Conservation (phyloP, 2,797 vertebrate species). For the Nothura maculosa region DNA sequence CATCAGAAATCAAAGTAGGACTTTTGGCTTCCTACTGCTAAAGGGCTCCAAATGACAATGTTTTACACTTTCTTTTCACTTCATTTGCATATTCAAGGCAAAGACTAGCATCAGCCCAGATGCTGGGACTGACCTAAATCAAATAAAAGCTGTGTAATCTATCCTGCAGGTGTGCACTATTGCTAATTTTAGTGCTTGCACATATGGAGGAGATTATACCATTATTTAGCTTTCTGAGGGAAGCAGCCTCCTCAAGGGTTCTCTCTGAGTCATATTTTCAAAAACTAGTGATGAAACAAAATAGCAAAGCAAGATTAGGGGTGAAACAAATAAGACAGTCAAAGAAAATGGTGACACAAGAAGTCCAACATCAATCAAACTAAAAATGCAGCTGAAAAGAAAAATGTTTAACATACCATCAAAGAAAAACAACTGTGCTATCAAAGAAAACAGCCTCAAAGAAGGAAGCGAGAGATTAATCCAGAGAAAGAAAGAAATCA, state of each 20-base stretch:
- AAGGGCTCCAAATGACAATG: neutral
- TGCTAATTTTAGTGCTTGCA: neutral
- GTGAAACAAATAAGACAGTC: neutral
- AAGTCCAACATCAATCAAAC: constrained; percentile 28
- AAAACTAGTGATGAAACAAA: neutral
- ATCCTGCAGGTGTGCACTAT: neutral
- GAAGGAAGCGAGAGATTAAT: constrained; percentile 62
- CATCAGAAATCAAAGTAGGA: neutral
- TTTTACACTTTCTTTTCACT: neutral
- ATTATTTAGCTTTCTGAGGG: neutral
- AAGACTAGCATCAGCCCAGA: neutral
- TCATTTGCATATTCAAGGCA: neutral
- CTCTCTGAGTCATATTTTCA: neutral
- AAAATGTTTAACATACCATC: constrained; percentile 28
- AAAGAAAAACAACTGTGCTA: constrained; percentile 53
- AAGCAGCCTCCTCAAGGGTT: neutral
- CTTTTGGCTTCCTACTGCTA: neutral
- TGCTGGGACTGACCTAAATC: neutral
- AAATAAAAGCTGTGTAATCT: neutral
- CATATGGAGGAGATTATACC: neutral
- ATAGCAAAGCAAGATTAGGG: neutral
- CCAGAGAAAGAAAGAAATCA: constrained; percentile 11
- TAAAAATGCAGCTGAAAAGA: constrained; percentile 46
- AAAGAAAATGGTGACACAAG: constrained; percentile 37
- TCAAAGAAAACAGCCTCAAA: constrained; percentile 53